A percentile compares a stretch with the other conserved stretches of the same genome.
phyloP scores from a whole-genome alignment of 2,888 invertebrate species.

The Stegophylla sp. region DNA sequence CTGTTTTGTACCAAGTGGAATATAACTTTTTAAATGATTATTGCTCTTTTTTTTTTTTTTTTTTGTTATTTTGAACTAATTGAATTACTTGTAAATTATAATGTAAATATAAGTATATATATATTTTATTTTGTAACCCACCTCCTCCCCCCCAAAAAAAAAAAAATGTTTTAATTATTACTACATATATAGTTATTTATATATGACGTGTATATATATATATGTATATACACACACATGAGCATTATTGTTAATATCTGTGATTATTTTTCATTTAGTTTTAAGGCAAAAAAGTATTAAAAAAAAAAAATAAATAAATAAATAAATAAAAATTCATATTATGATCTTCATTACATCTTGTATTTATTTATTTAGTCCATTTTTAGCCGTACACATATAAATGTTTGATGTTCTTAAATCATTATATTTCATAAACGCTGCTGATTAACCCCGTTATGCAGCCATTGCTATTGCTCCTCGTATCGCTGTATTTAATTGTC shows the following conservation, averaged over 20 bases:
- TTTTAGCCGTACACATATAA: not conserved
- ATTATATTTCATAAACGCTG: no score
- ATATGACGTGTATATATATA: no score
- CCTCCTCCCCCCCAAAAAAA: no score
- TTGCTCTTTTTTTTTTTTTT: slow-evolving; percentile 5
- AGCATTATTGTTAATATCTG: slow-evolving; percentile 34
- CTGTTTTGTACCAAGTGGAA: not conserved
- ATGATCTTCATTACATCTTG: not conserved
- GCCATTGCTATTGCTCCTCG: no score
- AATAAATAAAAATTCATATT: not conserved
- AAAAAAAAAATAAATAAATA: slow-evolving; percentile 10
- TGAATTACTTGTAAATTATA: slow-evolving; percentile 37
- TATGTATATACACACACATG: not conserved
- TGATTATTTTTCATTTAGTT: slow-evolving; percentile 48
- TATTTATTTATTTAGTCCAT: not conserved
- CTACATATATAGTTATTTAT: not conserved
- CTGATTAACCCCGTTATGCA: no score
- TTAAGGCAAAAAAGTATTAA: not conserved
- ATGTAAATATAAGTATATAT: no score
- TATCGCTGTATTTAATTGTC: no score
- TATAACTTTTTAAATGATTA: slow-evolving; percentile 20
- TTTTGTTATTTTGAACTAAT: slow-evolving; percentile 37
- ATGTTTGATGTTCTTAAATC: no score
- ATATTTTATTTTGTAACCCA: slow-evolving; percentile 31
- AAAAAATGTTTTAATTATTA: slow-evolving; percentile 39